A percentile compares a stretch with the other conserved stretches of the same genome.
Evolutionary conservation across 2,113 vertebrate species (phyloP).

Genomic region (Triplophysa rosa): DNA sequence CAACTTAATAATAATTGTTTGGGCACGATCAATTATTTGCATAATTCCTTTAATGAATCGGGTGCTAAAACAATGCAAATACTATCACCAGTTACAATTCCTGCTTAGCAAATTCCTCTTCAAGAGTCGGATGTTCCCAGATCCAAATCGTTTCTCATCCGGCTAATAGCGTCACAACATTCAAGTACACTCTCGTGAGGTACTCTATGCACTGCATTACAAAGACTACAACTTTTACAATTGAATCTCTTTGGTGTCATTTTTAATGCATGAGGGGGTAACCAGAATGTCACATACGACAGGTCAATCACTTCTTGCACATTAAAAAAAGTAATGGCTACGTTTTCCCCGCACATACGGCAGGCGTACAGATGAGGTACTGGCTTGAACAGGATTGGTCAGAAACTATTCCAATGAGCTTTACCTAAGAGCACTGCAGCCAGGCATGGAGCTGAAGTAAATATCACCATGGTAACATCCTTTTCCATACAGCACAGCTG

Average conservation of each 20-base stretch:
- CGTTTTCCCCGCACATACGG: slow-evolving; percentile 5
- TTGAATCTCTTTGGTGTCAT: slow-evolving; percentile 24
- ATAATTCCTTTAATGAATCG: no score
- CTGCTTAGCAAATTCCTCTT: no score
- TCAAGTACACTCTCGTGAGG: slow-evolving; percentile 3
- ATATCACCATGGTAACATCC: slow-evolving; percentile 54
- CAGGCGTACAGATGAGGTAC: slow-evolving; percentile 6
- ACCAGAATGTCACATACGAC: slow-evolving; percentile 9
- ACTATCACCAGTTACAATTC: no score
- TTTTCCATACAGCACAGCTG: slow-evolving; percentile 28
- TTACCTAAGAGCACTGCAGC: slow-evolving; percentile 36
- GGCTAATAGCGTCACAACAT: slow-evolving; percentile 16
- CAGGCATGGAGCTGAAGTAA: slow-evolving; percentile 40
- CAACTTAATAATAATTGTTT: no score
- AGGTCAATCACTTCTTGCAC: slow-evolving; percentile 14
- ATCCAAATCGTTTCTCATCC: no score
- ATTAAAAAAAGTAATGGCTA: slow-evolving; percentile 15
- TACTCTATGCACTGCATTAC: neutral
- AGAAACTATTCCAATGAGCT: slow-evolving; percentile 19
- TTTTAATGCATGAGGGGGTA: slow-evolving; percentile 17
- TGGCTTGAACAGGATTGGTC: neutral
- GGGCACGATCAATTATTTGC: no score
- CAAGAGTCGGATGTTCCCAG: no score
- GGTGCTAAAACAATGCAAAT: neutral
- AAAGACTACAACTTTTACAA: slow-evolving; percentile 16